Base-by-base conservation (phyloP, 2,888 invertebrate genomes). In the Amblyjoppa proteus region DNA sequence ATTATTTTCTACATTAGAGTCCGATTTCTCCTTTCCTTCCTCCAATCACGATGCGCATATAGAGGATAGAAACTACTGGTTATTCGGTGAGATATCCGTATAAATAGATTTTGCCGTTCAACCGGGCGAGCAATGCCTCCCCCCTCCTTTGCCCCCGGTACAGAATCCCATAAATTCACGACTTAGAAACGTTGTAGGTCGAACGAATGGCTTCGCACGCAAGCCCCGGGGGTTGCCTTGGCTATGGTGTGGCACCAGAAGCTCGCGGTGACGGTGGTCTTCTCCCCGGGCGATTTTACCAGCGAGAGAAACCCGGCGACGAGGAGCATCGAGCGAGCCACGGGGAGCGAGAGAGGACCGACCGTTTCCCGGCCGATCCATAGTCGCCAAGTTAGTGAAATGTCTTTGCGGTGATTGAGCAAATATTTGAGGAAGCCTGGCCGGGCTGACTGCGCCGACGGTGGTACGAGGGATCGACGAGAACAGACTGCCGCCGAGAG, bases 371-470 rank as follows among this genome's bases (percentile, higher is more conserved):
- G 89, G 87, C 87, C 90, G 92, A 92, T 92, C 90, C 87, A 88
- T 89, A 89, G 89, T 90, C 88, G 89, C 88, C 91, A 91, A 93
- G 91, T 92, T 91, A 91, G 91, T 89, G 91, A 91, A 93, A 93
- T 92, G 93, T 93, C 93, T 93, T 92, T 91, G 92, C 91, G 92
- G 93, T 93, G 94, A 94, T 94, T 93, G 93, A 91, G 92, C 93
- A 94, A 94, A 94, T 94, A 94, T 86, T 86, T 86, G 86, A 83
- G 86, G 83, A 86, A 86, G 83, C 83, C 77, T 68, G 77, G 73
- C 82, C 82, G 87, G 87, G 84, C 87, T 71, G 79, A 41, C 75
- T 75, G 51, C 53, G 58, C 53, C 34, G 76, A 16, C 49, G 56
- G 28, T 77, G 34, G 38, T 45, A 70, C 28, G 38, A 38, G 45